Evolutionary conservation across 1,140 invertebrate genomes (phyloP).

Genomic region (Cydia amplana): DNA sequence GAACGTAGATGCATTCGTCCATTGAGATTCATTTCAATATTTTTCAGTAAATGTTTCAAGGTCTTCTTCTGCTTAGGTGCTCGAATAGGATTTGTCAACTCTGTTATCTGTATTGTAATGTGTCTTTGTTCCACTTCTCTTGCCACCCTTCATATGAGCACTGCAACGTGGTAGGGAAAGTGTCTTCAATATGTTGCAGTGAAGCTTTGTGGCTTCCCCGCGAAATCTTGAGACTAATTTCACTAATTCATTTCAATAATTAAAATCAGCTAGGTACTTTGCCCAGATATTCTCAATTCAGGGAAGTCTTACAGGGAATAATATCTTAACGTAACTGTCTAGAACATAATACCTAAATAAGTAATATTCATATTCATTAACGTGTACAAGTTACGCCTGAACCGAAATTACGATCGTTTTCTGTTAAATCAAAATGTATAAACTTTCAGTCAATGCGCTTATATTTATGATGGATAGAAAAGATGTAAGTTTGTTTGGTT

Average conservation of each 20-base stretch:
- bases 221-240: conserved; percentile 32
- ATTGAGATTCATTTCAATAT: conserved; percentile 74
- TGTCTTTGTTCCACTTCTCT: neutral
- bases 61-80: conserved; percentile 71
- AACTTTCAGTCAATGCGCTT: too few relatives aligned
- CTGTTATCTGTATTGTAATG: conserved; percentile 10
- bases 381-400: neutral
- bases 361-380: neutral
- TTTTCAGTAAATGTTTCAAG: conserved; percentile 77
- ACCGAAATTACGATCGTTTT: too few relatives aligned
- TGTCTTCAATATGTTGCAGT: conserved; percentile 29
- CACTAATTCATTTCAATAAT: neutral
- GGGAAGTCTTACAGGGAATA: too few relatives aligned
- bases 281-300: too few relatives aligned
- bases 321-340: too few relatives aligned
- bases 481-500: conserved; percentile 33
- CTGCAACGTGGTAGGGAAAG: conserved; percentile 10
- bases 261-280: neutral
- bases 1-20: conserved; percentile 31
- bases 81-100: conserved; percentile 74
- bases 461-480: neutral
- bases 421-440: too few relatives aligned
- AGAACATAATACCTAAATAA: too few relatives aligned
- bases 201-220: conserved; percentile 33
- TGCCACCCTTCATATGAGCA: conserved; percentile 10